A percentile compares a stretch with the other conserved stretches of the same genome.
phyloP scores from a whole-genome alignment of 2,113 vertebrate genomes.

The Charina bottae region DNA sequence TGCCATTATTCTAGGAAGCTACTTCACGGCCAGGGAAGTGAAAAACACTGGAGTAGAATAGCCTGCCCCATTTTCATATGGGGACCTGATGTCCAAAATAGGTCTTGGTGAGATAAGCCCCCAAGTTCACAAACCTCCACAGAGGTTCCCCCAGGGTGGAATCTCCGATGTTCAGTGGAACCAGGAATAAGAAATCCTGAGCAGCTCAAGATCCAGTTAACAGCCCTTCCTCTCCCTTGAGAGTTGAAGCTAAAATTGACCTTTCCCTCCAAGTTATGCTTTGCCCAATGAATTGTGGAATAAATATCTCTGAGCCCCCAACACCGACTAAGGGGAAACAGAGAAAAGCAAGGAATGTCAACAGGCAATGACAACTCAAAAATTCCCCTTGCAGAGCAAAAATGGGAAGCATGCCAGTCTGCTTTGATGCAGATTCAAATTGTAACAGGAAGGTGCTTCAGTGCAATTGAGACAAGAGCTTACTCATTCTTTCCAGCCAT shows the following conservation, averaged over 20 bases:
- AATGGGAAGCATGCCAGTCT: neutral
- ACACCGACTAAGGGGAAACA: neutral
- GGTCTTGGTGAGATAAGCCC: neutral
- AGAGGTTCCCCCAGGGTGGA: neutral
- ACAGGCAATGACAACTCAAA: neutral
- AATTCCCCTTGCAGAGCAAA: neutral
- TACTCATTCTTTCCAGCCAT: too few species aligned
- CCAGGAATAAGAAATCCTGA: neutral
- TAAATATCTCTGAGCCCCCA: neutral
- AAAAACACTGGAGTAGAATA: neutral
- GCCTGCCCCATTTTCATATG: neutral
- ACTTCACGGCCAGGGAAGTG: neutral
- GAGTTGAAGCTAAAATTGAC: neutral
- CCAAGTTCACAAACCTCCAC: neutral
- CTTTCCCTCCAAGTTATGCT: neutral
- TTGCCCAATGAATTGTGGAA: neutral
- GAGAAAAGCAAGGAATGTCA: neutral
- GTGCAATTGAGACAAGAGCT: neutral
- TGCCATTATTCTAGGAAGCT: neutral
- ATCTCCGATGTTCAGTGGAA: neutral
- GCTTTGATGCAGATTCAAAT: neutral
- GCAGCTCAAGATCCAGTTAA: neutral
- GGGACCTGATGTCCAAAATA: neutral
- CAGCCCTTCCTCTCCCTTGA: neutral
- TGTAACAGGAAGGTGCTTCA: neutral